phyloP scores from a whole-genome alignment of 2,797 vertebrate genomes.

The Takifugu rubripes region DNA sequence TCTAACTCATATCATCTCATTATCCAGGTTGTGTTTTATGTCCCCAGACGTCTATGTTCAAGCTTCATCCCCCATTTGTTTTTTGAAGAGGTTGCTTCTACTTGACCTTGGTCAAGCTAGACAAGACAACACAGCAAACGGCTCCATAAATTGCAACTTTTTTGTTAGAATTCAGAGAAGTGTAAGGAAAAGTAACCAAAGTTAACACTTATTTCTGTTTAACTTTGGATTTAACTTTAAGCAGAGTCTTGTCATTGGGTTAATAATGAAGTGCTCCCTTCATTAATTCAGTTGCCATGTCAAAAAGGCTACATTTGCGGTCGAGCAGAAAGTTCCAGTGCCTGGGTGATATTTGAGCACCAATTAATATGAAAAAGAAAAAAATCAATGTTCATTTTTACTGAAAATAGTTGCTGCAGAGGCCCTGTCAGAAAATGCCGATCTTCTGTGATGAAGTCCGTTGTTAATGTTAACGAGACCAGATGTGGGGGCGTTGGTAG shows the following conservation, averaged over 20 bases:
- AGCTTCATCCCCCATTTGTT: slow-evolving; percentile 2
- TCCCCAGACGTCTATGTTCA: slow-evolving; percentile 10
- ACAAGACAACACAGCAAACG: neutral
- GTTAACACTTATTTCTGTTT: slow-evolving; percentile 7
- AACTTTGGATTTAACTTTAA: slow-evolving; percentile 6
- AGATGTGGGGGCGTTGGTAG: too few relatives aligned
- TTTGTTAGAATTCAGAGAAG: neutral
- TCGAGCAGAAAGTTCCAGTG: slow-evolving; percentile 16
- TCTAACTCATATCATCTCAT: neutral
- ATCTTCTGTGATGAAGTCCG: too few relatives aligned
- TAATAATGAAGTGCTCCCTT: slow-evolving; percentile 1
- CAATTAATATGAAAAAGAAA: too few relatives aligned
- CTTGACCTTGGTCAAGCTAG: neutral
- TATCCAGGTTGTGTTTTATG: neutral
- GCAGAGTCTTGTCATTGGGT: neutral
- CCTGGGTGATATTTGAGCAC: neutral
- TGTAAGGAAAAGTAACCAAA: neutral
- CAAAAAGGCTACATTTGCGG: slow-evolving; percentile 19
- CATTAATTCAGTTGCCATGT: neutral
- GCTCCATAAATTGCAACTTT: too few relatives aligned
- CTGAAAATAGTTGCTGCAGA: too few relatives aligned
- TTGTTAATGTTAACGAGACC: too few relatives aligned
- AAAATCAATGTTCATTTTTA: too few relatives aligned
- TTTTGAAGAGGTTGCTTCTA: neutral
- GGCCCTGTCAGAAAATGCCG: too few relatives aligned